Evolutionary conservation across 2,888 invertebrate species (phyloP).

Genomic region (Phania funesta): DNA sequence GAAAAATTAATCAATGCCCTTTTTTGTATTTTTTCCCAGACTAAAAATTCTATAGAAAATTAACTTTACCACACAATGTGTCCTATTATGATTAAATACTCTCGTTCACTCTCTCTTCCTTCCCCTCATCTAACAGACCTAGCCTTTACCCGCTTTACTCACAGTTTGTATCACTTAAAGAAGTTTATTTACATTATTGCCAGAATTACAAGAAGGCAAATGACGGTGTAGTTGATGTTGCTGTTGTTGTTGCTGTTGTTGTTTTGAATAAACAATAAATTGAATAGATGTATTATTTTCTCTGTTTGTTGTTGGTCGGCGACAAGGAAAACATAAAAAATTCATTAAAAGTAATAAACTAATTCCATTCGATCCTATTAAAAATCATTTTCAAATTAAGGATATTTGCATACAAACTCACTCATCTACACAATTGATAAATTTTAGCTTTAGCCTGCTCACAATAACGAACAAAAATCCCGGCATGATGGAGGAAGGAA

Average conservation of each 20-base stretch:
- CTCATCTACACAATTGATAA: conserved; percentile 72
- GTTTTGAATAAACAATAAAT: conserved; percentile 64
- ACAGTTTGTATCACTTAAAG: conserved; percentile 45
- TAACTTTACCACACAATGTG: conserved; percentile 61
- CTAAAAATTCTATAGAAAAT: conserved; percentile 54
- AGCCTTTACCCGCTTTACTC: neutral
- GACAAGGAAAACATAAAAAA: conserved; percentile 77
- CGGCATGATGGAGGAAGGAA: conserved; percentile 15
- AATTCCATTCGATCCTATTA: conserved; percentile 80
- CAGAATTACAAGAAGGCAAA: conserved; percentile 30
- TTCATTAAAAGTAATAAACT: conserved; percentile 80
- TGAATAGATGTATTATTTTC: conserved; percentile 63
- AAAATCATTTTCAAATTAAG: conserved; percentile 80
- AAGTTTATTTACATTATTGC: conserved; percentile 59
- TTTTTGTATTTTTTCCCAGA: neutral
- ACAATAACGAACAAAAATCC: neutral
- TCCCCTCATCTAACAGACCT: neutral
- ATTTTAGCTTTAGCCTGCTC: conserved; percentile 60
- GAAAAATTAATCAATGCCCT: conserved; percentile 59
- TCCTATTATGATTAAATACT: conserved; percentile 63
- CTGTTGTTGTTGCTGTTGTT: conserved; percentile 39
- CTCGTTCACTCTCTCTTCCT: neutral
- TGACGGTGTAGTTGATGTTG: conserved; percentile 7
- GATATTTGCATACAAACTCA: conserved; percentile 77
- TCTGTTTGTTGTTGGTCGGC: conserved; percentile 31